A percentile compares a stretch with the other conserved stretches of the same genome.
Conservation (phyloP, 2,113 vertebrate genomes). For the Procavia capensis region DNA sequence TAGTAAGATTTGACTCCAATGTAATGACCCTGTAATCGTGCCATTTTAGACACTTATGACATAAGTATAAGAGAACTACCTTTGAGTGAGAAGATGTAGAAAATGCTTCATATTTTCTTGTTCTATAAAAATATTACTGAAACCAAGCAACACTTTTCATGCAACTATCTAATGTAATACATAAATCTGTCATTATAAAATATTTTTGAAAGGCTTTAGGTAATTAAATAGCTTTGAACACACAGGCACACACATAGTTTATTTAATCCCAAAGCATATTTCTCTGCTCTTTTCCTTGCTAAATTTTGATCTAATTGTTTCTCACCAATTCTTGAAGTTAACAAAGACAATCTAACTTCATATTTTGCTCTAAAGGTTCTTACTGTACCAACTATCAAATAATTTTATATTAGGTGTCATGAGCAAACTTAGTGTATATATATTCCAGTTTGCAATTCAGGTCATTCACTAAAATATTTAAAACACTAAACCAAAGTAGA, state of each 20-base stretch:
- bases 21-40: background rate
- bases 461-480: constrained; percentile 16
- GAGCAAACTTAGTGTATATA: background rate
- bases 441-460: background rate
- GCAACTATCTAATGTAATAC: constrained; percentile 26
- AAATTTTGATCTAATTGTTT: constrained; percentile 44
- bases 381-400: background rate
- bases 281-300: background rate
- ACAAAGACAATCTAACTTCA: constrained; percentile 53
- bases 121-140: constrained; percentile 14
- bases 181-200: constrained; percentile 33
- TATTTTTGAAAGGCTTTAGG: constrained; percentile 49
- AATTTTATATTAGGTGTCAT: background rate
- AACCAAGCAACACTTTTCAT: background rate
- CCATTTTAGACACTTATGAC: background rate
- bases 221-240: constrained; percentile 24
- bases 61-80: background rate
- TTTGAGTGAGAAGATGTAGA: background rate
- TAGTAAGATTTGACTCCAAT: background rate
- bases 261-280: constrained; percentile 9
- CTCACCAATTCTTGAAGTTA: constrained; percentile 22
- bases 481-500: constrained; percentile 23
- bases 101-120: constrained; percentile 1
- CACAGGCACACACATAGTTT: too few species aligned
- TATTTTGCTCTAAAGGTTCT: background rate